phyloP scores from a whole-genome alignment of 2,797 vertebrate genomes.

The Enteromius treurensis region DNA sequence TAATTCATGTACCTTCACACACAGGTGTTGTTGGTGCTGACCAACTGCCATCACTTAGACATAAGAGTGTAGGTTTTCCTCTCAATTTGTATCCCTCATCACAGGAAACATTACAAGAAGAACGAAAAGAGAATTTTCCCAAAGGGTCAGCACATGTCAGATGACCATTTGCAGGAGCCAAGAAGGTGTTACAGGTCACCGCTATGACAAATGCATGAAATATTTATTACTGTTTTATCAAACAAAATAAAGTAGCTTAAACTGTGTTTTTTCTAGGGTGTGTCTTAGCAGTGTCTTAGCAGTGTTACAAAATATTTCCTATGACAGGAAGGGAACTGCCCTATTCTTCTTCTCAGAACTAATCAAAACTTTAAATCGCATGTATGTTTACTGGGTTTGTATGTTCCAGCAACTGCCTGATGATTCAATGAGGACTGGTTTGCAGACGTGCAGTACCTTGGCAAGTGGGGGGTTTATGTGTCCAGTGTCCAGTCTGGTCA shows the following conservation, averaged over 20 bases:
- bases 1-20: slow-evolving; percentile 64
- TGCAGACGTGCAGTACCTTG: slow-evolving; percentile 67
- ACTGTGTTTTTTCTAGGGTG: neutral
- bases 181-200: slow-evolving; percentile 59
- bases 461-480: slow-evolving; percentile 73
- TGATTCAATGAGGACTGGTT: neutral
- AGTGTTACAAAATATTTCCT: slow-evolving; percentile 27
- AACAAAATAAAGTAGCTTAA: neutral
- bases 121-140: slow-evolving; percentile 54
- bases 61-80: slow-evolving; percentile 61
- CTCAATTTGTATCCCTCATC: slow-evolving; percentile 65
- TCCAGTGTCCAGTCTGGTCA: slow-evolving; percentile 77
- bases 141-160: slow-evolving; percentile 63
- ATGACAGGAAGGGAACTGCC: slow-evolving; percentile 20
- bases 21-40: slow-evolving; percentile 57
- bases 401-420: neutral
- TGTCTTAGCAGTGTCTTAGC: slow-evolving; percentile 8
- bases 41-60: slow-evolving; percentile 65
- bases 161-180: slow-evolving; percentile 53
- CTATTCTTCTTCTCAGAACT: neutral
- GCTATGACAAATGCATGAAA: slow-evolving; percentile 48
- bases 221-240: neutral
- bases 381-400: neutral
- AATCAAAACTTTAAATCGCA: neutral
- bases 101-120: slow-evolving; percentile 66